Evolutionary conservation across 2,888 invertebrate genomes (phyloP).

Genomic region (Exephanes ischioxanthus): DNA sequence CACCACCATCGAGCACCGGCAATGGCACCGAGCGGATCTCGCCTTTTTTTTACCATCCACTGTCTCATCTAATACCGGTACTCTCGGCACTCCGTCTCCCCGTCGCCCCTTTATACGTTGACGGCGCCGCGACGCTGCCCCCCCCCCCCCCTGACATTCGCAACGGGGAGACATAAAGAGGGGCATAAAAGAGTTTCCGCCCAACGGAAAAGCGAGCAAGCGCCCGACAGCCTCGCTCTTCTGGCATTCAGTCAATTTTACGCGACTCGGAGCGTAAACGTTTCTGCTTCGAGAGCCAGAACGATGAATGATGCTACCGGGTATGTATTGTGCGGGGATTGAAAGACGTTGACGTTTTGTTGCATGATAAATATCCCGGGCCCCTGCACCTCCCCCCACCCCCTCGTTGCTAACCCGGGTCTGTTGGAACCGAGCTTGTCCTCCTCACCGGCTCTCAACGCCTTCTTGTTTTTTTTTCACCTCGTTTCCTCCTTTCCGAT

Average conservation of each 20-base stretch:
- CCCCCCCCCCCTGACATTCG: neutral
- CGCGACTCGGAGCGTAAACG: slow-evolving; percentile 23
- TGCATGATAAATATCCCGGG: slow-evolving; percentile 14
- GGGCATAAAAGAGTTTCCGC: neutral
- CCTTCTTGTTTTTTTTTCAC: neutral
- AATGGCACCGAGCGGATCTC: neutral
- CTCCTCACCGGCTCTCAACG: neutral
- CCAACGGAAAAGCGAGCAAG: neutral
- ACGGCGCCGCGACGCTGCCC: neutral
- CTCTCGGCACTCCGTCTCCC: neutral
- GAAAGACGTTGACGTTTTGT: slow-evolving; percentile 24
- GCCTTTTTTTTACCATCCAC: neutral
- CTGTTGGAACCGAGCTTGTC: neutral
- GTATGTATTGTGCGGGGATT: slow-evolving; percentile 24
- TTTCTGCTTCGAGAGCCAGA: slow-evolving; percentile 16
- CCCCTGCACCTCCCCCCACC: neutral
- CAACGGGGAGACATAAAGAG: neutral
- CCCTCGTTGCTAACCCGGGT: neutral
- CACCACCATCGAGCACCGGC: neutral
- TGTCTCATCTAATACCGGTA: slow-evolving; percentile 6
- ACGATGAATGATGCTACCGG: slow-evolving; percentile 44
- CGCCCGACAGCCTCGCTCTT: neutral
- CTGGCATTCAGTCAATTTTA: slow-evolving; percentile 35
- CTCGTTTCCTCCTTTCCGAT: too few relatives aligned
- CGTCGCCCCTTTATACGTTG: neutral